Evolutionary conservation across 2,888 invertebrate species (phyloP).

Genomic region (Oscheius sp.): DNA sequence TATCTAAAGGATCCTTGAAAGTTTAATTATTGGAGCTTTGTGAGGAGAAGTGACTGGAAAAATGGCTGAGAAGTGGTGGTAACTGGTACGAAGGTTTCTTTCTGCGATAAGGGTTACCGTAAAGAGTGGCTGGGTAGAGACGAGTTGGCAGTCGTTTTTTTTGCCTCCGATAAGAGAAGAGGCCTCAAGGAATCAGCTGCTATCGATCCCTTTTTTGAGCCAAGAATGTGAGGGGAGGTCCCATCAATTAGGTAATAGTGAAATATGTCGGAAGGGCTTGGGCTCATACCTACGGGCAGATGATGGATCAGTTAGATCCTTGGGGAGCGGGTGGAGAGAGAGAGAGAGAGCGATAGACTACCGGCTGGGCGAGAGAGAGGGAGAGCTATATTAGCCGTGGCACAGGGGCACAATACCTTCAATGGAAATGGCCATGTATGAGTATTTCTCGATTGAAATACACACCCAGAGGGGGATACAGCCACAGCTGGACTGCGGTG

Average conservation of each 20-base stretch:
- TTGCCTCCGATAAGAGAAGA: conserved; percentile 7
- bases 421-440: conserved; percentile 30
- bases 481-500: not conserved
- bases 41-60: too few relatives aligned
- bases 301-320: conserved; percentile 21
- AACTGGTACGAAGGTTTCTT: too few relatives aligned
- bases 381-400: conserved; percentile 26
- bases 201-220: not conserved
- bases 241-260: conserved; percentile 24
- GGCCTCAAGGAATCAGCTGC: not conserved
- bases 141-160: conserved; percentile 14
- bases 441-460: conserved; percentile 24
- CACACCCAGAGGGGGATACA: not conserved
- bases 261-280: conserved; percentile 14
- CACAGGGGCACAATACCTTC: conserved; percentile 21
- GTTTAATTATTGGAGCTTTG: too few relatives aligned
- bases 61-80: too few relatives aligned
- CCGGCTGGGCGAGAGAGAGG: not conserved
- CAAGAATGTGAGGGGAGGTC: not conserved
- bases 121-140: too few relatives aligned
- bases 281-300: not conserved
- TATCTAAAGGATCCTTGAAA: too few relatives aligned
- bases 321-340: not conserved
- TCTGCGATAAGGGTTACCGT: too few relatives aligned
- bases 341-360: not conserved